A percentile compares a stretch with the other conserved stretches of the same genome.
Evolutionary conservation across 2,888 invertebrate species (phyloP).

Genomic region (Melolontha melolontha): DNA sequence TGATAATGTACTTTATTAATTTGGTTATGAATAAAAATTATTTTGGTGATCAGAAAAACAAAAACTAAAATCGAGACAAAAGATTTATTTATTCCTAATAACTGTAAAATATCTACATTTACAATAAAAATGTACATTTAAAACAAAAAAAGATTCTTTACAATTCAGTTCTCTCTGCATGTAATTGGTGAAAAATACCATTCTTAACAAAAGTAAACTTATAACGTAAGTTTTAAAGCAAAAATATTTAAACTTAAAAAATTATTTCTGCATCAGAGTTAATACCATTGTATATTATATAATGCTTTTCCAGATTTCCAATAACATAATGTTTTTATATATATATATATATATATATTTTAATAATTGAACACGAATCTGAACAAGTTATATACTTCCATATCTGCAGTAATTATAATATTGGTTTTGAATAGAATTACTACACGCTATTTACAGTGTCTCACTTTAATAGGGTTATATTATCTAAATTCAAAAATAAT

Average conservation of each 20-base stretch:
- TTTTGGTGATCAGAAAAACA: neutral
- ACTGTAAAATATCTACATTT: slow-evolving; percentile 56
- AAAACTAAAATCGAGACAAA: slow-evolving; percentile 34
- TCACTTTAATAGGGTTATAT: slow-evolving; percentile 37
- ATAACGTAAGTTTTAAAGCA: neutral
- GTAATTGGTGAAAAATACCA: slow-evolving; percentile 6
- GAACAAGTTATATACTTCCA: slow-evolving; percentile 36
- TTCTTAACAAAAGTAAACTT: neutral
- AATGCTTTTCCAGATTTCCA: slow-evolving; percentile 26
- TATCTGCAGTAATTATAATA: slow-evolving; percentile 18
- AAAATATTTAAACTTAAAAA: neutral
- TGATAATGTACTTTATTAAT: too few species aligned
- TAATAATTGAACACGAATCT: slow-evolving; percentile 40
- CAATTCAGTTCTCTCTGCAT: slow-evolving; percentile 54
- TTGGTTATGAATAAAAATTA: too few species aligned
- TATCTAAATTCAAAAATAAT: slow-evolving; percentile 13
- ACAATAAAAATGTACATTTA: slow-evolving; percentile 60
- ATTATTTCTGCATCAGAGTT: slow-evolving; percentile 15
- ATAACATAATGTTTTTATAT: slow-evolving; percentile 22
- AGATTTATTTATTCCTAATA: slow-evolving; percentile 47
- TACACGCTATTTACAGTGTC: slow-evolving; percentile 39
- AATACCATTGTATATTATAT: slow-evolving; percentile 35
- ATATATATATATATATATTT: neutral
- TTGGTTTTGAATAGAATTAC: slow-evolving; percentile 34
- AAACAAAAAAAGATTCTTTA: slow-evolving; percentile 54